Conservation (phyloP, 2,888 invertebrate species). For the Noctuana brunneofusca region DNA sequence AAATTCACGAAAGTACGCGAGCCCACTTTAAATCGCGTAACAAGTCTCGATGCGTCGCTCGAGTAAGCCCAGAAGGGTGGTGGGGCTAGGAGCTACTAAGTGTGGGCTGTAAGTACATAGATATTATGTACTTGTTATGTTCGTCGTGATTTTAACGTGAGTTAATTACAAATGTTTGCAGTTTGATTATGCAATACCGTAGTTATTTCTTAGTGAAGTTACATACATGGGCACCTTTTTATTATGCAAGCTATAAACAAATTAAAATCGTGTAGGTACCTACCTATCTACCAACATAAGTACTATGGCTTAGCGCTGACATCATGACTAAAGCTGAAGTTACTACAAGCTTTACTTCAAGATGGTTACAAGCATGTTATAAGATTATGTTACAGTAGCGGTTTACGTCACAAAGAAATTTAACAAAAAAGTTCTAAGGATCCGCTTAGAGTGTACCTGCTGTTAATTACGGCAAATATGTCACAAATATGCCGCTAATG, state of each 20-base stretch:
- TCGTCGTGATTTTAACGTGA: neutral
- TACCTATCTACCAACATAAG: too few relatives aligned
- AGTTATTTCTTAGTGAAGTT: neutral
- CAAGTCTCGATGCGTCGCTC: slow-evolving; percentile 45
- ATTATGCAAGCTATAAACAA: too few relatives aligned
- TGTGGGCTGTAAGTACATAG: slow-evolving; percentile 42
- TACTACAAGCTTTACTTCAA: too few relatives aligned
- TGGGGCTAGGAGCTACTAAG: slow-evolving; percentile 42
- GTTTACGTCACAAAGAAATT: neutral
- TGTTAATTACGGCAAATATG: slow-evolving; percentile 79
- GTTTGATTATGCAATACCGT: neutral
- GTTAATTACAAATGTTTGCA: slow-evolving; percentile 24
- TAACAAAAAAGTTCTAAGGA: slow-evolving; percentile 18
- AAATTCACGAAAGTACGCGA: too few relatives aligned
- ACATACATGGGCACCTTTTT: too few relatives aligned
- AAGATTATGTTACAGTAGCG: slow-evolving; percentile 13
- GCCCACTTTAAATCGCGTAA: too few relatives aligned
- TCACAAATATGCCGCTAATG: slow-evolving; percentile 41
- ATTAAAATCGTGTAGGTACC: too few relatives aligned
- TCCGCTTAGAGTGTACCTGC: slow-evolving; percentile 56
- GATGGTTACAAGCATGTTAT: too few relatives aligned
- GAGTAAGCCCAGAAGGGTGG: neutral
- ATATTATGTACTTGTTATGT: slow-evolving; percentile 44
- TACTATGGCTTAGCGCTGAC: too few relatives aligned
- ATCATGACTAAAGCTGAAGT: too few relatives aligned